phyloP scores from a whole-genome alignment of 2,113 vertebrate genomes.

The Laterallus jamaicensis region DNA sequence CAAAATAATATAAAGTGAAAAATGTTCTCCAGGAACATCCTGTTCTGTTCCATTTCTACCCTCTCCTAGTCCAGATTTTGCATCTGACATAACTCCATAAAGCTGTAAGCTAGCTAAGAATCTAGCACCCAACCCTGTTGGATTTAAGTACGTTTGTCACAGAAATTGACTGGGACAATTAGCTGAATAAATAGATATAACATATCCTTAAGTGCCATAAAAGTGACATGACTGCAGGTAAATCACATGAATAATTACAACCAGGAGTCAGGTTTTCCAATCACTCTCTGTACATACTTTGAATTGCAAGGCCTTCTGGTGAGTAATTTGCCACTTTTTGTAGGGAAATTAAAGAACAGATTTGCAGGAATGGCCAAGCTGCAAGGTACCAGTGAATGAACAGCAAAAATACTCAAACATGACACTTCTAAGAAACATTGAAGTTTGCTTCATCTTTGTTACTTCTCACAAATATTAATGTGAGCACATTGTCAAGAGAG shows the following conservation, averaged over 20 bases:
- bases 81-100: not conserved
- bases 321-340: not conserved
- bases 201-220: slow-evolving; percentile 22
- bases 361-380: not conserved
- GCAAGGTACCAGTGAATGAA: not conserved
- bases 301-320: slow-evolving; percentile 1
- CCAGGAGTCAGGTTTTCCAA: slow-evolving; percentile 19
- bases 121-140: not conserved
- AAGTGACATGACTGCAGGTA: slow-evolving; percentile 33
- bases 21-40: not conserved
- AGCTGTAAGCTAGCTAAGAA: not conserved
- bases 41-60: not conserved
- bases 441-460: slow-evolving; percentile 1
- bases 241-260: slow-evolving; percentile 46
- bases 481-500: not conserved
- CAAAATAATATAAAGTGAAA: not conserved
- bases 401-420: not conserved
- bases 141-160: not conserved
- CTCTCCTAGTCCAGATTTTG: not conserved
- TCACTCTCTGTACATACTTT: not conserved
- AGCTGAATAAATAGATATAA: slow-evolving; percentile 31
- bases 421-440: not conserved
- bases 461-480: not conserved
- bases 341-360: not conserved
- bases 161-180: slow-evolving; percentile 29